A percentile compares a stretch with the other conserved stretches of the same genome.
Conservation (phyloP, 1,140 invertebrate genomes). For the Bathynomus jamesi region DNA sequence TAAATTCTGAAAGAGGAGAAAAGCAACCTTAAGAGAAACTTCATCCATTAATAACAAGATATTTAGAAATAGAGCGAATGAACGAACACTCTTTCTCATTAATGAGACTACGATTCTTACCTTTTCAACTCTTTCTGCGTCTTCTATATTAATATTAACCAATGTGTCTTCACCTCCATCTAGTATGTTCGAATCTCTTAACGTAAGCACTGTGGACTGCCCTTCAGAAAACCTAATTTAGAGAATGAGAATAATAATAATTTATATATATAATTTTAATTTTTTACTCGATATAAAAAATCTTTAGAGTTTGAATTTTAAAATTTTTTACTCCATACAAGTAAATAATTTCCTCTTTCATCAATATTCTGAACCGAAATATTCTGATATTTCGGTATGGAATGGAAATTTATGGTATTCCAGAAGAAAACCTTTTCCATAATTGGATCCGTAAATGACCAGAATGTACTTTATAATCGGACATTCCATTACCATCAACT, state of each 20-base stretch:
- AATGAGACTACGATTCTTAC: no score
- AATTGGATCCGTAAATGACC: no score
- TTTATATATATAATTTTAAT: conserved; percentile 9
- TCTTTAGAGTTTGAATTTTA: no score
- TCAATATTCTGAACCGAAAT: no score
- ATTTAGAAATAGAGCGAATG: background rate
- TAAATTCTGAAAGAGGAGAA: conserved; percentile 23
- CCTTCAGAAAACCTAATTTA: conserved; percentile 63
- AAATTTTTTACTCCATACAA: no score
- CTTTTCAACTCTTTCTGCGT: conserved; percentile 83
- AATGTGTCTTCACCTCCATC: conserved; percentile 80
- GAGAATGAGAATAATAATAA: conserved; percentile 25
- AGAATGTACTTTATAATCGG: no score
- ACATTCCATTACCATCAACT: no score
- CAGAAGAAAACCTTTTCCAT: no score
- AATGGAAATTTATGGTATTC: no score
- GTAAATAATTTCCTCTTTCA: no score
- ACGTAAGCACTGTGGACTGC: conserved; percentile 74
- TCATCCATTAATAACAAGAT: background rate
- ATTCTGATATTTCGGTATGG: no score
- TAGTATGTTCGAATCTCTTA: conserved; percentile 87
- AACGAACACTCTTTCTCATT: background rate
- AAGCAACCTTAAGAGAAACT: conserved; percentile 5
- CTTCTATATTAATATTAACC: conserved; percentile 91
- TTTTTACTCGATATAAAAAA: no score